phyloP scores from a whole-genome alignment of 1,140 invertebrate species.

The Drosophila lacteicornis region DNA sequence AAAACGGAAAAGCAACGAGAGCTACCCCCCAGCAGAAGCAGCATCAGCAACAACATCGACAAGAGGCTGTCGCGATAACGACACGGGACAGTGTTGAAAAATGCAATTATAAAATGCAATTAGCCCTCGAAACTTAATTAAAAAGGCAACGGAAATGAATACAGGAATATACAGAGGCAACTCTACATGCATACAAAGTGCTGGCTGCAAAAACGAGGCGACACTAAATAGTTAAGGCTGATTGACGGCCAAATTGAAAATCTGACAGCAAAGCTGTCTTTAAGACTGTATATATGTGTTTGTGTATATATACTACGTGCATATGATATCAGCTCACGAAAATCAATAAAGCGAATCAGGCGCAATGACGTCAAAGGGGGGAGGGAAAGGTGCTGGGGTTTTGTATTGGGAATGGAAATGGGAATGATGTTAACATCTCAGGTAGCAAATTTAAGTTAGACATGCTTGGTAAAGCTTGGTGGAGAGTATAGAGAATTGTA shows the following conservation, averaged over 20 bases:
- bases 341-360: slow-evolving; percentile 60
- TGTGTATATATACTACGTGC: slow-evolving; percentile 4
- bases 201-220: slow-evolving; percentile 15
- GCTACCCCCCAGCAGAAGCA: background rate
- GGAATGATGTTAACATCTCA: slow-evolving; percentile 18
- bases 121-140: slow-evolving; percentile 57
- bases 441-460: slow-evolving; percentile 32
- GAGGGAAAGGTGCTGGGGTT: background rate
- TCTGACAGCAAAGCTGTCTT: slow-evolving; percentile 33
- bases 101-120: slow-evolving; percentile 79
- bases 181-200: slow-evolving; percentile 16
- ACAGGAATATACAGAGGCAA: slow-evolving; percentile 23
- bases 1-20: slow-evolving; percentile 7
- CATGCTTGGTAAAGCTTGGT: slow-evolving; percentile 17
- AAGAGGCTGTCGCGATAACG: slow-evolving; percentile 14
- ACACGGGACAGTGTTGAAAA: slow-evolving; percentile 64
- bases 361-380: slow-evolving; percentile 28
- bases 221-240: slow-evolving; percentile 30
- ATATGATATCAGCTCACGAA: slow-evolving; percentile 32
- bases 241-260: slow-evolving; percentile 66
- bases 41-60: slow-evolving; percentile 9
- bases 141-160: slow-evolving; percentile 58
- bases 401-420: background rate
- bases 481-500: background rate
- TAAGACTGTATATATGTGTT: slow-evolving; percentile 11